Base-by-base conservation (phyloP, 1,140 invertebrate species). In the Agrilus planipennis region DNA sequence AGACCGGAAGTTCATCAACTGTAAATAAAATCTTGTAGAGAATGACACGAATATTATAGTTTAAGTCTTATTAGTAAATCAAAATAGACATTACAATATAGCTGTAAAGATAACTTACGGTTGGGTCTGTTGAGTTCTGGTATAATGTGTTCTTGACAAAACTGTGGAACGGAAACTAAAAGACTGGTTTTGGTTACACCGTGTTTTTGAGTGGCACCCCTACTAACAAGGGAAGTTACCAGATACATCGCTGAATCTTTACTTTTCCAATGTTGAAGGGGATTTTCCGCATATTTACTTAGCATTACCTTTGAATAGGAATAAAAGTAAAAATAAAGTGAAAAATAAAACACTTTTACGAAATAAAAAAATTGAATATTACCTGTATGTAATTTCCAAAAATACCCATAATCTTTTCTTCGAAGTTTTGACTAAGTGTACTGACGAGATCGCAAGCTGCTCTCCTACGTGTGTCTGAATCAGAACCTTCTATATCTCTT, bases 401-500 rank as follows among this genome's bases (percentile, higher is more conserved):
- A 44, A 93, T 89, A 51, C 79, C 74, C 62, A 93, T 93, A 47
- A 97, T 94, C 57, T 86, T 81, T 12, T 75, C 76, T 67, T 96
- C 93, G 68, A 94, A 96, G 55, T 84, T 82, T 50, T 79, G 74
- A 1, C 84, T 84, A 1, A 97, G 65, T 0, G 89, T 84, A 58
- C 87, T 84, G 1, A 98, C 91, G 39, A 99, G 70, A 72, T 99
- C 94, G 69, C 91, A 95, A 34, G 94, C 92, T 17, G 94, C 86
- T 52, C 93, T 71, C 32, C 94, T 75, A 41, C 94, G 69, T 0
- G 95, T 99, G 59, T 97, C 92, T 21, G 95, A 81, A 67, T 99
- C 94, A n/a, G 91, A 94, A 4, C 94, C 94, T 70, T 99, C 94
- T 46, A 99, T 91, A 67, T 99, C 95, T 32, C 90, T 71, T 25